Percentiles rank a stretch among this genome's conserved stretches.
These are phyloP conservation scores for Mythimna albipuncta DNA, from an alignment of 2,888 invertebrate genomes.

Conservation along the genomic window DNA sequence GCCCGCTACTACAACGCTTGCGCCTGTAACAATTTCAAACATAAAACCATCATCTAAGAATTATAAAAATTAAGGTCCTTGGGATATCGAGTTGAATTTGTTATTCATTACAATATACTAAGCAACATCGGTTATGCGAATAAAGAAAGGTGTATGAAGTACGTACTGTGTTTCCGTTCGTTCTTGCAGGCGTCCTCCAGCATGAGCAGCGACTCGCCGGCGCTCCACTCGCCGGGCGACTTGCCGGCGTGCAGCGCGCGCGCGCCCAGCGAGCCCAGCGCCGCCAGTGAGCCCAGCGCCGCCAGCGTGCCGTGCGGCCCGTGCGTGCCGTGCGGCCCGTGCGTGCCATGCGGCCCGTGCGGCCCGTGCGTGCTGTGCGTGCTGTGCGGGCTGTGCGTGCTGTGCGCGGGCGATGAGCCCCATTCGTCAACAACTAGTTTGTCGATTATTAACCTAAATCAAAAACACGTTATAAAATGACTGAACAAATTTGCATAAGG, in stretches of 20 bases:
- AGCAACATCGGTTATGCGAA: neutral
- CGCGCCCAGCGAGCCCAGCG: constrained; percentile 45
- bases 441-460: constrained; percentile 86
- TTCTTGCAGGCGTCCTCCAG: constrained; percentile 88
- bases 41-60: neutral
- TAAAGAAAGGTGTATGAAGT: neutral
- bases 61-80: neutral
- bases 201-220: constrained; percentile 87
- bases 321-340: constrained; percentile 36
- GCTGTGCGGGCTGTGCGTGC: constrained; percentile 47
- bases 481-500: neutral
- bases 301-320: constrained; percentile 15
- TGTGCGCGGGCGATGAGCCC: constrained; percentile 65
- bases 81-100: neutral
- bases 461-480: constrained; percentile 1
- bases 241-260: constrained; percentile 84
- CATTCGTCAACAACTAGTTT: constrained; percentile 83
- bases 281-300: constrained; percentile 34
- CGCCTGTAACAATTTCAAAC: constrained; percentile 25
- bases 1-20: constrained; percentile 44
- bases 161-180: constrained; percentile 86
- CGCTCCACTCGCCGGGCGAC: constrained; percentile 88
- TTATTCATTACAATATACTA: neutral
- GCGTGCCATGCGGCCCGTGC: constrained; percentile 45
- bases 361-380: constrained; percentile 13